phyloP scores from a whole-genome alignment of 1,140 invertebrate species.

The Drosophila mauritiana region DNA sequence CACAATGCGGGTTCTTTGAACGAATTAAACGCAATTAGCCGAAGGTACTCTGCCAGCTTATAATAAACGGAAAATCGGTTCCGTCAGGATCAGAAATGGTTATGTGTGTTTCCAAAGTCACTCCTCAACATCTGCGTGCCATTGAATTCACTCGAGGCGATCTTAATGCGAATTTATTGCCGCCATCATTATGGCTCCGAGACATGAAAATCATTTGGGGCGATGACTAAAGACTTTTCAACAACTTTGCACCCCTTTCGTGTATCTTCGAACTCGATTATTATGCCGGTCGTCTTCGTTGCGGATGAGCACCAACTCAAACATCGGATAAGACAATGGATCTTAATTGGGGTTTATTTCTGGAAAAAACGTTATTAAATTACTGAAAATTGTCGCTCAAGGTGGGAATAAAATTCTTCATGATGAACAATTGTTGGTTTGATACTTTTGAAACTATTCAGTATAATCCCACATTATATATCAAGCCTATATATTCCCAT shows the following conservation, averaged over 20 bases:
- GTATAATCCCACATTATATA: neutral
- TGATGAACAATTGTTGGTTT: neutral
- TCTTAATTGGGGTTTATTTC: conserved; percentile 67
- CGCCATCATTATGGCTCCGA: conserved; percentile 63
- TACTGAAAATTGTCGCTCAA: neutral
- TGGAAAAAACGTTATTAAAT: conserved; percentile 13
- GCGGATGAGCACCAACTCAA: conserved; percentile 6
- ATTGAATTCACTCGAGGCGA: conserved; percentile 37
- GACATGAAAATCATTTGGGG: conserved; percentile 62
- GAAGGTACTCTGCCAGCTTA: conserved; percentile 52
- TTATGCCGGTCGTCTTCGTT: conserved; percentile 59
- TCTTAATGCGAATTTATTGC: conserved; percentile 83
- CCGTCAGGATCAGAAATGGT: conserved; percentile 27
- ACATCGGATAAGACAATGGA: conserved; percentile 66
- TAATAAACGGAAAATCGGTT: neutral
- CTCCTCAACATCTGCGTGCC: conserved; percentile 54
- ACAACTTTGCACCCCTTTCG: conserved; percentile 62
- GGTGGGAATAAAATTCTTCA: conserved; percentile 1
- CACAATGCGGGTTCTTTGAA: conserved; percentile 76
- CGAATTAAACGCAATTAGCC: conserved; percentile 80
- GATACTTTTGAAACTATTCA: too few relatives aligned
- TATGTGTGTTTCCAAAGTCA: conserved; percentile 30
- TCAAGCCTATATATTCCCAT: neutral
- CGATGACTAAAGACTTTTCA: conserved; percentile 76
- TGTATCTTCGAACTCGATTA: conserved; percentile 25